Conservation (phyloP, 2,888 invertebrate species). For the Ectemnius cavifrons region DNA sequence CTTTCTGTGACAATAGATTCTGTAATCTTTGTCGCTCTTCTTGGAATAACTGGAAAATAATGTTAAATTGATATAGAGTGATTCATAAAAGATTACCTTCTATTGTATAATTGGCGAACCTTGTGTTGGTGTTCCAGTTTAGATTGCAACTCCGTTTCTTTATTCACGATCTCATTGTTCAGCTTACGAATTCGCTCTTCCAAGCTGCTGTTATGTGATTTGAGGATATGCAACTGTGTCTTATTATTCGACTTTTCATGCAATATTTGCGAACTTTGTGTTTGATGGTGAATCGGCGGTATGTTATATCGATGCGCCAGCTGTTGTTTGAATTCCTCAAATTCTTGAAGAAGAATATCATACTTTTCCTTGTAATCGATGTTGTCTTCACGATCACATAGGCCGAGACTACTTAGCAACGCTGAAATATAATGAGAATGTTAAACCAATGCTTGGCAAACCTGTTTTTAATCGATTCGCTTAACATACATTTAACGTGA, state of each 20-base stretch:
- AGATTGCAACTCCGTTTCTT: constrained; percentile 82
- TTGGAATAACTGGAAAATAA: constrained; percentile 59
- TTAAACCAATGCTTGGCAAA: neutral
- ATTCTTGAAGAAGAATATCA: constrained; percentile 82
- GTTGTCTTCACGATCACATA: constrained; percentile 67
- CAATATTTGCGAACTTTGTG: constrained; percentile 37
- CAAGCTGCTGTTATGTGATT: constrained; percentile 82
- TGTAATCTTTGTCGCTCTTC: constrained; percentile 70
- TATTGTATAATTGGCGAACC: constrained; percentile 65
- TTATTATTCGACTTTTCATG: constrained; percentile 65
- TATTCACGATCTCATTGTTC: constrained; percentile 82
- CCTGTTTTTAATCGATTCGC: constrained; percentile 4
- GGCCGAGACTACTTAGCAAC: constrained; percentile 76
- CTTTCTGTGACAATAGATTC: constrained; percentile 72
- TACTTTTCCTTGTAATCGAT: constrained; percentile 83
- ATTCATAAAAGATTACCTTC: neutral
- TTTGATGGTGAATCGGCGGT: constrained; percentile 44
- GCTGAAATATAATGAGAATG: constrained; percentile 55
- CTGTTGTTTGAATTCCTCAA: constrained; percentile 83
- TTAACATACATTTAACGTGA: constrained; percentile 76
- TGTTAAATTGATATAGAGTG: constrained; percentile 10
- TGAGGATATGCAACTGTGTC: constrained; percentile 78
- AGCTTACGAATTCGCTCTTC: constrained; percentile 84
- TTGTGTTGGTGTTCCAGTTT: constrained; percentile 81
- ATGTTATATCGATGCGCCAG: constrained; percentile 42